phyloP scores from a whole-genome alignment of 1,140 invertebrate species.

The Phenacoccus solenopsis region DNA sequence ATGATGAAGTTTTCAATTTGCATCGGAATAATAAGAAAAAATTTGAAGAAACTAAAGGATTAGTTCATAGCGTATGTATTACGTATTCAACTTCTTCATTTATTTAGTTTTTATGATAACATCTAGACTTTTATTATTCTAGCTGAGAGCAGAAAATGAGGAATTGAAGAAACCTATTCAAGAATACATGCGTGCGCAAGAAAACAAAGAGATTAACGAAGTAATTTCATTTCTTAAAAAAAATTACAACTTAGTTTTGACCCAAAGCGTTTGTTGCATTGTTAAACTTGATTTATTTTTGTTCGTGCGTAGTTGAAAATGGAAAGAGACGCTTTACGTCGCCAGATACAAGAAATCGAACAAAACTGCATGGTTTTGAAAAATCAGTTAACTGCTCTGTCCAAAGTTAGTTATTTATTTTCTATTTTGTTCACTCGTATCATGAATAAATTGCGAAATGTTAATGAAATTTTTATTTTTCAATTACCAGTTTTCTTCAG shows the following conservation, averaged over 20 bases:
- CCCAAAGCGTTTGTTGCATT: too few relatives aligned
- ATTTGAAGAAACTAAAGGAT: constrained; percentile 42
- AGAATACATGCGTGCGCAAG: neutral
- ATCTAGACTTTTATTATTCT: neutral
- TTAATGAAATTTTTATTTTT: neutral
- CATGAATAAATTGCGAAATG: neutral
- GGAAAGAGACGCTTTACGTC: neutral
- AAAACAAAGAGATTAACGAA: neutral
- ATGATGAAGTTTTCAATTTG: constrained; percentile 43
- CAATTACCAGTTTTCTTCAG: neutral
- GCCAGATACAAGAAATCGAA: neutral
- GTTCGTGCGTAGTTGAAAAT: neutral
- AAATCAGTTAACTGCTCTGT: neutral
- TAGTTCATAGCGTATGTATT: constrained; percentile 33
- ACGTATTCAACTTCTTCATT: constrained; percentile 5
- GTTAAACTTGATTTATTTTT: neutral
- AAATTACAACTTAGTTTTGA: too few relatives aligned
- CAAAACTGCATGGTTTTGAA: neutral
- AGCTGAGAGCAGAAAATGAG: constrained; percentile 25
- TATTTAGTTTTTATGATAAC: neutral
- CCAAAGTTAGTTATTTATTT: neutral
- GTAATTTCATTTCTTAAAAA: neutral
- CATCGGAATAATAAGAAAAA: constrained; percentile 43
- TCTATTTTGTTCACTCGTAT: neutral
- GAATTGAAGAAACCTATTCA: constrained; percentile 21